Percentiles rank a stretch among this genome's conserved stretches.
Conservation (phyloP, 2,113 vertebrate species). For the Coreoperca whiteheadi region DNA sequence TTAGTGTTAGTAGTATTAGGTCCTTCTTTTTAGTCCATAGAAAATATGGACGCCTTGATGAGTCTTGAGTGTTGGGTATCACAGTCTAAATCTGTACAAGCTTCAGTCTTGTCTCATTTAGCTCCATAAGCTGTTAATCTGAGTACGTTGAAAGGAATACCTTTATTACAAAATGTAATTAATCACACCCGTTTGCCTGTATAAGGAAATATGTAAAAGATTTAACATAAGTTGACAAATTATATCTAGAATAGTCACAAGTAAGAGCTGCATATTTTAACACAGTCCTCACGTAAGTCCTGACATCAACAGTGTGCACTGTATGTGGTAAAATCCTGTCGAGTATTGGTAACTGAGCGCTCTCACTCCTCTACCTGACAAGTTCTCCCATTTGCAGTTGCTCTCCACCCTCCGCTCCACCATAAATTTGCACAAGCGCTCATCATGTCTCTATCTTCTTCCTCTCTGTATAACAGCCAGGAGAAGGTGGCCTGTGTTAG, state of each 20-base stretch:
- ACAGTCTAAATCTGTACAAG: not conserved
- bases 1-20: too few species aligned
- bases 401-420: constrained; percentile 1
- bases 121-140: not conserved
- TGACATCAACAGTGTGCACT: not conserved
- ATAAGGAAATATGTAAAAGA: not conserved
- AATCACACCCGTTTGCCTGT: not conserved
- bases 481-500: constrained; percentile 92
- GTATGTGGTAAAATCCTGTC: constrained; percentile 8
- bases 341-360: constrained; percentile 1
- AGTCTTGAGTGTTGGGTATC: not conserved
- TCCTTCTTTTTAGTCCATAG: not conserved
- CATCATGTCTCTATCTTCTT: constrained; percentile 15
- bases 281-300: not conserved
- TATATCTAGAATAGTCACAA: not conserved
- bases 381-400: constrained; percentile 3
- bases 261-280: constrained; percentile 17
- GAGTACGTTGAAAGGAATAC: not conserved
- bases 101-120: not conserved
- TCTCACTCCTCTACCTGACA: constrained; percentile 16
- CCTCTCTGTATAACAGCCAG: constrained; percentile 84
- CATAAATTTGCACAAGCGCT: not conserved
- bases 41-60: too few species aligned
- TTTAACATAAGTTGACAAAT: not conserved
- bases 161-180: constrained; percentile 9